A percentile compares a stretch with the other conserved stretches of the same genome.
phyloP scores from a whole-genome alignment of 2,888 invertebrate species.

The Sinopyrophorus schimmeli region DNA sequence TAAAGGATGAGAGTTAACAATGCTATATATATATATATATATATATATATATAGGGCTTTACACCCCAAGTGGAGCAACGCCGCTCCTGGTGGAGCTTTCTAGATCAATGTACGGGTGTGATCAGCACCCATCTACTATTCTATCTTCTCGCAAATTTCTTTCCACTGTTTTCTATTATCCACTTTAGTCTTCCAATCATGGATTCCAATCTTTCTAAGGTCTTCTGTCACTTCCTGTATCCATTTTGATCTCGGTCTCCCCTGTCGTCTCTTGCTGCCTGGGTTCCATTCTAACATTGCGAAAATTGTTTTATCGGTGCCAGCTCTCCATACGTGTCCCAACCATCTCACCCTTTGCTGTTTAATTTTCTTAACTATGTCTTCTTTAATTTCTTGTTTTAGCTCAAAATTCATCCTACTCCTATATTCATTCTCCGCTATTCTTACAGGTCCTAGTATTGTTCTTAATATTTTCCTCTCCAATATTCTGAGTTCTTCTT shows the following conservation, averaged over 20 bases:
- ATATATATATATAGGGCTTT: not conserved
- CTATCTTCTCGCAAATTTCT: conserved; percentile 5
- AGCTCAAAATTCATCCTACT: not conserved
- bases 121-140: conserved; percentile 6
- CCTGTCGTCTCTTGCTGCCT: conserved; percentile 1
- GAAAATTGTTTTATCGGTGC: not conserved
- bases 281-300: not conserved
- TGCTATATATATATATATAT: too few relatives aligned
- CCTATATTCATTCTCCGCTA: not conserved
- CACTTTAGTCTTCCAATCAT: conserved; percentile 8
- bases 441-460: not conserved
- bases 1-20: too few relatives aligned
- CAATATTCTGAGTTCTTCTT: conserved; percentile 8
- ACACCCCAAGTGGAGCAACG: conserved; percentile 3
- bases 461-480: too few relatives aligned
- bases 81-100: conserved; percentile 8
- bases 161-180: conserved; percentile 6
- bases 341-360: conserved; percentile 1
- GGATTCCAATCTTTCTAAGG: conserved; percentile 7
- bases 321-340: conserved; percentile 1
- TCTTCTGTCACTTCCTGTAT: conserved; percentile 4
- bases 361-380: conserved; percentile 7
- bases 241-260: conserved; percentile 7
- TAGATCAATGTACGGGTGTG: conserved; percentile 1
- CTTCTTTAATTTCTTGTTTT: conserved; percentile 2